Conservation (phyloP, 2,888 invertebrate species). For the Catocala fraxini region DNA sequence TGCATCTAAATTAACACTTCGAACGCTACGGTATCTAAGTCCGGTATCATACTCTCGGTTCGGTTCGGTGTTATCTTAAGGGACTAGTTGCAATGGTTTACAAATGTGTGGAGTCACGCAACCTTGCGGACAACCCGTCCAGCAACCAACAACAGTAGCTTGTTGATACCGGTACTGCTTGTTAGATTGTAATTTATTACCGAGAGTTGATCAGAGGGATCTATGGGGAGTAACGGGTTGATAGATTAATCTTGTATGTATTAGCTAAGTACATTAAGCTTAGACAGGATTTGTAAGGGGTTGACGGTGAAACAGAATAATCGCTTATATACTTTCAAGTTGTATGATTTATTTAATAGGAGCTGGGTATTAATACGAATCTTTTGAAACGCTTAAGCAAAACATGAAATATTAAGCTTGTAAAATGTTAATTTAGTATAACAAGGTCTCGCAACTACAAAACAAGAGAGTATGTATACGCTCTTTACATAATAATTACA, state of each 20-base stretch:
- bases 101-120: slow-evolving; percentile 84
- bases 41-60: slow-evolving; percentile 22
- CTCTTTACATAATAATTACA: too few relatives aligned
- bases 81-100: slow-evolving; percentile 63
- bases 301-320: slow-evolving; percentile 2
- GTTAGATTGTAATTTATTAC: slow-evolving; percentile 29
- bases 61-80: slow-evolving; percentile 59
- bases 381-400: too few relatives aligned
- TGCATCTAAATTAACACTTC: slow-evolving; percentile 41
- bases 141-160: slow-evolving; percentile 48
- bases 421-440: too few relatives aligned
- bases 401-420: too few relatives aligned
- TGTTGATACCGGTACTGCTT: slow-evolving; percentile 25
- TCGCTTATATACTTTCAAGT: too few relatives aligned
- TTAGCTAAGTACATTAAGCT: slow-evolving; percentile 10
- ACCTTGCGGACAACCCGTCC: slow-evolving; percentile 52
- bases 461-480: too few relatives aligned
- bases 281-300: slow-evolving; percentile 13
- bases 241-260: slow-evolving; percentile 25
- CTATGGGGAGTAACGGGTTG: slow-evolving; percentile 25
- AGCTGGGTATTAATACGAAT: too few relatives aligned
- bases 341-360: too few relatives aligned
- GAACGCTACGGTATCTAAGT: slow-evolving; percentile 27
- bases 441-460: too few relatives aligned
- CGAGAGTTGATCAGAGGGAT: slow-evolving; percentile 19